Evolutionary conservation across 2,888 invertebrate genomes (phyloP).

Genomic region (Leucophenga maculata): DNA sequence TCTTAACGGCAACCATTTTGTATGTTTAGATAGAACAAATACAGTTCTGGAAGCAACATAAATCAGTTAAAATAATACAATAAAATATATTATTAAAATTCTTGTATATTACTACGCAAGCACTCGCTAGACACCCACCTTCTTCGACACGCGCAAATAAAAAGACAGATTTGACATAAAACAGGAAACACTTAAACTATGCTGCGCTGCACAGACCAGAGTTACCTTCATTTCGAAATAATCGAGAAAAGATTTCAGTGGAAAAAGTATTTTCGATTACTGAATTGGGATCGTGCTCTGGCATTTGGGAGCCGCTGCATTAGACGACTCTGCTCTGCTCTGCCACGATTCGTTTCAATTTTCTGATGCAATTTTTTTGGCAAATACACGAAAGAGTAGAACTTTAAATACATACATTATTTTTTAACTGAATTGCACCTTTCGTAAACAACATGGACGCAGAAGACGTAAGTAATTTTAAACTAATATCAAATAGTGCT

Average conservation of each 20-base stretch:
- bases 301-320: no score
- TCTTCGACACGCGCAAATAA: not conserved
- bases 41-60: not conserved
- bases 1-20: conserved; percentile 90
- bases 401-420: conserved; percentile 7
- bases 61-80: not conserved
- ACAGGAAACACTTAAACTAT: not conserved
- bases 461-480: conserved; percentile 51
- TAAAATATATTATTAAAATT: not conserved
- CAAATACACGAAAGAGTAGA: not conserved
- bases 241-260: no score
- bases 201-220: not conserved
- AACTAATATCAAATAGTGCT: conserved; percentile 6
- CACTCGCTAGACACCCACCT: not conserved
- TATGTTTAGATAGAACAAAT: conserved; percentile 32
- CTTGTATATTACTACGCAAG: no score
- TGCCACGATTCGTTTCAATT: conserved; percentile 47
- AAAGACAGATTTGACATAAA: not conserved
- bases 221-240: not conserved
- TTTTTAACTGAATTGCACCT: conserved; percentile 5
- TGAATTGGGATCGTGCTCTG: no score
- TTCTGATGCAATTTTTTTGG: conserved; percentile 50
- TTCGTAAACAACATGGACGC: conserved; percentile 43
- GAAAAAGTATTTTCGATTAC: no score
- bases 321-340: no score